A percentile compares a stretch with the other conserved stretches of the same genome.
Evolutionary conservation across 2,888 invertebrate genomes (phyloP).

Genomic region (Eupithecia abbreviata): DNA sequence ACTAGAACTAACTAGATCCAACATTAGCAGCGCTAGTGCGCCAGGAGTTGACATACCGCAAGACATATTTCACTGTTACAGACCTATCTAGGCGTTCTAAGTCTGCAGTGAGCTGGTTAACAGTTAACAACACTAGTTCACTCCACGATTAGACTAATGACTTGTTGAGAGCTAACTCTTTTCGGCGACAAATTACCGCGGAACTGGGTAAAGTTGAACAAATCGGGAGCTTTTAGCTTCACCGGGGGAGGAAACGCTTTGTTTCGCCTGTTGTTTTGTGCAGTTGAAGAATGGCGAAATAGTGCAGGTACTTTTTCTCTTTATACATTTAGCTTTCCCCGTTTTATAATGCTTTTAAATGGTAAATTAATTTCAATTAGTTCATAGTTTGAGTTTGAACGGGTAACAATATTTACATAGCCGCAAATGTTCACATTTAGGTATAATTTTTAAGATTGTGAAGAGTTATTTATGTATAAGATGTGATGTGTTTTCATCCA

Average conservation of each 20-base stretch:
- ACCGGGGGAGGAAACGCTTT: not conserved
- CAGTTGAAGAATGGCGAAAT: not conserved
- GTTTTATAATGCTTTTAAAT: not conserved
- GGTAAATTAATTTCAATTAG: not conserved
- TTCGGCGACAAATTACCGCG: slow-evolving; percentile 27
- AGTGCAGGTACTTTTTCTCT: not conserved
- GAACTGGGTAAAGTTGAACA: slow-evolving; percentile 23
- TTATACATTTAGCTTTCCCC: not conserved
- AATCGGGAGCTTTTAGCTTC: slow-evolving; percentile 10
- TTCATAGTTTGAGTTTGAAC: not conserved
- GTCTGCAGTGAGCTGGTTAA: slow-evolving; percentile 33
- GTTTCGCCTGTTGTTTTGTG: not conserved
- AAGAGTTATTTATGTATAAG: too few species aligned
- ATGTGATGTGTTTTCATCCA: too few species aligned
- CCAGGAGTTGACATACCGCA: slow-evolving; percentile 11
- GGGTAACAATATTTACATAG: not conserved
- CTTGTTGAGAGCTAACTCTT: slow-evolving; percentile 46
- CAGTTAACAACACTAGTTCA: slow-evolving; percentile 37
- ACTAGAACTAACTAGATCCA: not conserved
- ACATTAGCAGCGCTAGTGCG: not conserved
- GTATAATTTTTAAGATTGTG: not conserved
- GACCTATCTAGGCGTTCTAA: slow-evolving; percentile 28
- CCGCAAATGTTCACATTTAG: not conserved
- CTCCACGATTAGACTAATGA: slow-evolving; percentile 48
- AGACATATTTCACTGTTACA: slow-evolving; percentile 15